Base-by-base conservation (phyloP, 2,113 vertebrate species). In the Amphiprion percula region DNA sequence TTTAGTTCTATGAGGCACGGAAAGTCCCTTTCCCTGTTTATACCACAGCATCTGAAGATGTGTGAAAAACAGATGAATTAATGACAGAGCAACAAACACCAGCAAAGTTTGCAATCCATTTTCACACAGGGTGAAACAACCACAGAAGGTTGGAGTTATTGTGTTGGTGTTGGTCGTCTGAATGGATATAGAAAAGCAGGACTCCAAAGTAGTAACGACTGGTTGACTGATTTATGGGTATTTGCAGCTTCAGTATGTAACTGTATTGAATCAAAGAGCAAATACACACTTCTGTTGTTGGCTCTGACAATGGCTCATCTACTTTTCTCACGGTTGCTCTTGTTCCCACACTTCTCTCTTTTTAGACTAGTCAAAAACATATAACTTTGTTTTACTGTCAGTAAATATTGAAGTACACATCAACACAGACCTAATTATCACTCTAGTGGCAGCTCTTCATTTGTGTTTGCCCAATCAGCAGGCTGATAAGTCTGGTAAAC, bases 11-110 rank as follows among this genome's bases (percentile, higher is more conserved):
- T 33, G 7, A 19, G 8, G 41, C 16, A 59, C 19, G 21, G 26
- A 46, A 58, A 62, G 70, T 73, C 26, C 49, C 21, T 15, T 47
- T 70, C 49, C 68, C 41, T 49, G 26, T 59, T 59, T 70, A 3
- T 26, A 26, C 26, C 16, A 24, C 56, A 10, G 17, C 69, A 61
- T 60, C 28, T 39, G 56, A 60, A 44, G 10, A 19, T 0, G 28
- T 50, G 28, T 19, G 28, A 72, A 50, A 44, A 72, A 61, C 30
- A 50, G 30, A 21, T 17, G 21, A 24, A 50, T 21, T 61, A 46
- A 72, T 61, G 10, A 72, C 28, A 72, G 69, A 50, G 66, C 0
- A 37, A 55, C n/a, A 19, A 56, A n/a, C 33, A 44, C 33, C 52
- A 55, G 8, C 21, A 56, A 1, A 0, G 41, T 44, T 44, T 44